phyloP scores from a whole-genome alignment of 1,140 invertebrate genomes.

The Oncopodura yosiiana region DNA sequence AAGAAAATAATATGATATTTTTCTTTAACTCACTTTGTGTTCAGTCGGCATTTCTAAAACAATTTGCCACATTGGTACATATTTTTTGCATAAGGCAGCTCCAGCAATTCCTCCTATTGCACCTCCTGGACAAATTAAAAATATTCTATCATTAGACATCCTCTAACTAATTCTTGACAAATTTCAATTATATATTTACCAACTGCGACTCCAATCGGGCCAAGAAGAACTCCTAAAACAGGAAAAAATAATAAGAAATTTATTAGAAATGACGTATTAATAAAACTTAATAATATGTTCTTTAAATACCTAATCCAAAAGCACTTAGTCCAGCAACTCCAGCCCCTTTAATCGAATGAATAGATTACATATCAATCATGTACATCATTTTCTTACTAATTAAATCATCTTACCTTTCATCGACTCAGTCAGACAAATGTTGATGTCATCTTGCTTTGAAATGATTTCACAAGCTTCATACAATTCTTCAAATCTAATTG shows the following conservation, averaged over 20 bases:
- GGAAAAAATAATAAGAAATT: no score
- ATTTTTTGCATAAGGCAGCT: slow-evolving; percentile 6
- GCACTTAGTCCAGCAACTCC: slow-evolving; percentile 15
- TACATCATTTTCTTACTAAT: no score
- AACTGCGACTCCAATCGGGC: slow-evolving; percentile 24
- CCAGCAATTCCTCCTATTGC: slow-evolving; percentile 18
- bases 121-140: slow-evolving; percentile 12
- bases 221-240: slow-evolving; percentile 13
- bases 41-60: slow-evolving; percentile 6
- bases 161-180: background rate
- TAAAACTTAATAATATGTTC: no score
- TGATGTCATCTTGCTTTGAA: slow-evolving; percentile 14
- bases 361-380: no score
- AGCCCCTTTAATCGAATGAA: no score
- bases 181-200: slow-evolving; percentile 8
- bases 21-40: slow-evolving; percentile 14
- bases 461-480: slow-evolving; percentile 20
- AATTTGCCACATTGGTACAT: slow-evolving; percentile 16
- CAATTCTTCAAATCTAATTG: slow-evolving; percentile 14
- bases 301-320: no score
- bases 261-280: no score
- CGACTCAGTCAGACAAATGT: slow-evolving; percentile 21
- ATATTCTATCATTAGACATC: background rate
- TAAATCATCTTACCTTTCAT: no score
- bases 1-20: no score